A percentile compares a stretch with the other conserved stretches of the same genome.
Conservation (phyloP, 2,797 vertebrate species). For the Lepilemur ruficaudatus region DNA sequence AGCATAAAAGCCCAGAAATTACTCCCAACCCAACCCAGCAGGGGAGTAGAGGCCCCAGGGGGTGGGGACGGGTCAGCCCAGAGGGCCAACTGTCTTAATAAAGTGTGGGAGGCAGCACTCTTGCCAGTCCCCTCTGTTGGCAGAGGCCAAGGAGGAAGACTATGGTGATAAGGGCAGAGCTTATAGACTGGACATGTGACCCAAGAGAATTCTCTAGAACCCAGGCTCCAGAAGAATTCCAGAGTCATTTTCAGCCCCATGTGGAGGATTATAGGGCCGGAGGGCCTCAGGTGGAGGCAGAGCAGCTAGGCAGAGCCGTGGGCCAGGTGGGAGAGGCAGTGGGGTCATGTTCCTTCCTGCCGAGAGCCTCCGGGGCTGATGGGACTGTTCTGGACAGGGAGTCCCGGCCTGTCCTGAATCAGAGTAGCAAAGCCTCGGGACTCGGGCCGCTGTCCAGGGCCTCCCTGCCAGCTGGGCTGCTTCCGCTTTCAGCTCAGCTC, state of each 20-base stretch:
- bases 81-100: neutral
- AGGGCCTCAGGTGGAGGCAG: neutral
- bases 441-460: neutral
- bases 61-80: neutral
- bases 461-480: conserved; percentile 46
- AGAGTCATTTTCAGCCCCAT: neutral
- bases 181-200: neutral
- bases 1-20: neutral
- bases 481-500: conserved; percentile 43
- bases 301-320: neutral
- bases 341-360: neutral
- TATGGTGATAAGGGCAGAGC: neutral
- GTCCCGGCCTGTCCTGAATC: neutral
- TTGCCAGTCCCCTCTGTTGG: neutral
- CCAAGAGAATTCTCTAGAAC: conserved; percentile 8
- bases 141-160: neutral
- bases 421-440: neutral
- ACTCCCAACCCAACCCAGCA: neutral
- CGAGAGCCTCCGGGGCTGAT: neutral
- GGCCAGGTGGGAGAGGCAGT: neutral
- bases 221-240: neutral
- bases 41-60: neutral
- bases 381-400: conserved; percentile 9
- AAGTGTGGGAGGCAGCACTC: neutral
- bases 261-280: neutral